Evolutionary conservation across 2,113 vertebrate species (phyloP).

Genomic region (Rhynchopsitta pachyrhyncha): DNA sequence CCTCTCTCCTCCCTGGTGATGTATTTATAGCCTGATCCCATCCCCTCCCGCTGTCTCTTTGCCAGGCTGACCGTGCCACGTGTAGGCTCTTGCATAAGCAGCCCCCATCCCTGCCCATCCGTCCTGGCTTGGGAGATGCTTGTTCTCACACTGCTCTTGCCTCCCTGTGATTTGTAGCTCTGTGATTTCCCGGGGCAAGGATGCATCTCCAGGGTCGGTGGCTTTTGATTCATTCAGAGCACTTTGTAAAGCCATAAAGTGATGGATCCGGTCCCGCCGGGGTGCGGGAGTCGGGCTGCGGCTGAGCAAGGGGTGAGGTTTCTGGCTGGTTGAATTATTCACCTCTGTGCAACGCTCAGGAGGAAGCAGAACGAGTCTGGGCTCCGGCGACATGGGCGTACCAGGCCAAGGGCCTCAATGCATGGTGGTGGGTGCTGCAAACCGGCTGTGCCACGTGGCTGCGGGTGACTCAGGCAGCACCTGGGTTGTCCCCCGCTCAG

Average conservation of each 20-base stretch:
- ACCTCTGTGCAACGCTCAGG: fast-evolving
- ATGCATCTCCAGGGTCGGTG: neutral
- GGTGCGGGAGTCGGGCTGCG: neutral
- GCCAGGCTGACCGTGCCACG: neutral
- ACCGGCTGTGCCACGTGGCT: neutral
- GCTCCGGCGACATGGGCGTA: neutral
- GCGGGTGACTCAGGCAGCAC: conserved; percentile 10
- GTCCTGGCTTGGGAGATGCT: neutral
- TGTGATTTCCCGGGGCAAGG: neutral
- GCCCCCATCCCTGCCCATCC: neutral
- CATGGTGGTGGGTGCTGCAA: fast-evolving
- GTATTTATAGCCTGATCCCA: neutral
- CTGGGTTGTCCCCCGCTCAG: conserved; percentile 24
- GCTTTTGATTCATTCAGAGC: neutral
- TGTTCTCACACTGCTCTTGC: neutral
- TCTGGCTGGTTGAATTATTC: neutral
- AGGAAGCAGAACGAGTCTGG: fast-evolving
- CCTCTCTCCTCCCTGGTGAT: neutral
- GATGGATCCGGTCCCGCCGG: neutral
- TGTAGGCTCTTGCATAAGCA: neutral
- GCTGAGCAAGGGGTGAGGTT: neutral
- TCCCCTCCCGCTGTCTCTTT: neutral
- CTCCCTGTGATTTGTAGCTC: neutral
- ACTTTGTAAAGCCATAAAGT: neutral
- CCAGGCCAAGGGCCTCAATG: fast-evolving